Percentiles rank a stretch among this genome's conserved stretches.
phyloP scores from a whole-genome alignment of 2,113 vertebrate species.

The Columba livia region DNA sequence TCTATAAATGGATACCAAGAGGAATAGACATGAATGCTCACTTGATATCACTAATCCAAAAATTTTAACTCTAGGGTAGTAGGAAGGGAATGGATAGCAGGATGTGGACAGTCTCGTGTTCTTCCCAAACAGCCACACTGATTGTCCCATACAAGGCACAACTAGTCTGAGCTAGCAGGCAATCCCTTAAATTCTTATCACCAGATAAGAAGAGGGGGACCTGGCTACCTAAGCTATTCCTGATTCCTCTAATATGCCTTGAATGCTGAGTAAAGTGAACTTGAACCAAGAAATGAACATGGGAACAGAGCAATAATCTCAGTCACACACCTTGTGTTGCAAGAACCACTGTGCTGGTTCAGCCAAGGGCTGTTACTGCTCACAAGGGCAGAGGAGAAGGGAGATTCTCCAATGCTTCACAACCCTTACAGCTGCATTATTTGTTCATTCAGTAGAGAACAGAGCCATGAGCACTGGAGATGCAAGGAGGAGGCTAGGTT shows the following conservation, averaged over 20 bases:
- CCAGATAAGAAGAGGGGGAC: not conserved
- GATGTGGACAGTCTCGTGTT: not conserved
- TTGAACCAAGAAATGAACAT: not conserved
- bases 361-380: not conserved
- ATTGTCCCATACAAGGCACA: accelerated
- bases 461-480: not conserved
- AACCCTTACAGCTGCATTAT: not conserved
- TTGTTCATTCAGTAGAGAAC: not conserved
- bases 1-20: not conserved
- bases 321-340: accelerated
- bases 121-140: accelerated
- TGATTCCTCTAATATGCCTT: not conserved
- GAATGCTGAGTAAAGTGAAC: not conserved
- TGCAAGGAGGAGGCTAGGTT: not conserved
- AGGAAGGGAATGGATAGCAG: not conserved
- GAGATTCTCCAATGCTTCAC: not conserved
- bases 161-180: not conserved
- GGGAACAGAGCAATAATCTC: not conserved
- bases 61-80: not conserved
- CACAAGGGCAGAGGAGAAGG: not conserved
- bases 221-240: not conserved
- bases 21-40: not conserved
- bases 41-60: not conserved
- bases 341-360: not conserved
- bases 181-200: not conserved